phyloP scores from a whole-genome alignment of 2,797 vertebrate species.

The Psittacula derbiana region DNA sequence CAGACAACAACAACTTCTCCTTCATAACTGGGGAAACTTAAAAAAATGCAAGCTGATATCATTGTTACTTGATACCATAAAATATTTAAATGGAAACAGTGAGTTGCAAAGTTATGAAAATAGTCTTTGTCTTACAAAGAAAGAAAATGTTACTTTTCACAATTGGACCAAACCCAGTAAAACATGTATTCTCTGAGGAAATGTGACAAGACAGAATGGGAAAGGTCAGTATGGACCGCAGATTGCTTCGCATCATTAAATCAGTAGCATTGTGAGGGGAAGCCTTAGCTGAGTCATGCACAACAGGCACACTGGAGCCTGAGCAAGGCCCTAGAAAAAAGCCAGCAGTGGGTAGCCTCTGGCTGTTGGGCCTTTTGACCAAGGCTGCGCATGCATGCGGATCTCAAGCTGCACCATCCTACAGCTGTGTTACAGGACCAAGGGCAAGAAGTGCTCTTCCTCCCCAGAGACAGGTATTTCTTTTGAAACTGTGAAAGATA shows the following conservation, averaged over 20 bases:
- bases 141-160: neutral
- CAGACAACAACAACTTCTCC: neutral
- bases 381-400: accelerated
- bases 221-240: neutral
- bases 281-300: neutral
- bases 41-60: neutral
- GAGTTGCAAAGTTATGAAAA: neutral
- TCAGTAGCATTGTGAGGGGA: neutral
- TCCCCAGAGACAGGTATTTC: neutral
- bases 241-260: neutral
- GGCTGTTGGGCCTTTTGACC: neutral
- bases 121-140: neutral
- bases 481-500: neutral
- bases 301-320: accelerated
- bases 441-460: neutral
- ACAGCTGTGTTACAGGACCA: neutral
- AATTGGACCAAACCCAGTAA: neutral
- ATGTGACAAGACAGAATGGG: neutral
- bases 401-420: neutral
- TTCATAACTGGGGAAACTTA: neutral
- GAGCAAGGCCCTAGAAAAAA: neutral
- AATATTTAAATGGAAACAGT: neutral
- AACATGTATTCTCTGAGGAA: neutral
- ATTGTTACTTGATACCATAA: neutral
- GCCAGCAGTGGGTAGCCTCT: neutral